Conservation (phyloP, 2,797 vertebrate genomes). For the Hemibagrus guttatus region DNA sequence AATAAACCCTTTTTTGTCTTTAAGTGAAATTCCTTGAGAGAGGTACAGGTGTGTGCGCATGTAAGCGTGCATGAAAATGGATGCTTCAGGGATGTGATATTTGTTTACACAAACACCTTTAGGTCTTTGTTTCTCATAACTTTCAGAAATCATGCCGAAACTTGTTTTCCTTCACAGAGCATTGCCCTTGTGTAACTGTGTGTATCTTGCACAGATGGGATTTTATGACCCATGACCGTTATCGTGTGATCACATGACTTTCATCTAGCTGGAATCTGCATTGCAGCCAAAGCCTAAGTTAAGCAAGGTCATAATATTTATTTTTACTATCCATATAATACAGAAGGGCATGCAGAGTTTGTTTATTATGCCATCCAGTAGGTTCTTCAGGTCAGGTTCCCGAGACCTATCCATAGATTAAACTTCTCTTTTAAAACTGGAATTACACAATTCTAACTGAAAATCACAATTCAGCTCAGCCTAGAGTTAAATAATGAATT, state of each 20-base stretch:
- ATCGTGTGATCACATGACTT: slow-evolving; percentile 13
- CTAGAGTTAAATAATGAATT: neutral
- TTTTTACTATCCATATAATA: neutral
- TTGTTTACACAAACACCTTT: slow-evolving; percentile 32
- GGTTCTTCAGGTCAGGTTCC: neutral
- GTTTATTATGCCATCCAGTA: neutral
- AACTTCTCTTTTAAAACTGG: neutral
- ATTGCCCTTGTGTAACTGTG: slow-evolving; percentile 23
- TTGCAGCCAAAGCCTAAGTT: neutral
- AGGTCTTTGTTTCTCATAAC: slow-evolving; percentile 14
- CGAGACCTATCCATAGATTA: neutral
- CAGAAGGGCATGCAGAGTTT: neutral
- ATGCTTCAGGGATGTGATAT: slow-evolving; percentile 15
- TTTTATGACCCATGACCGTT: slow-evolving; percentile 31
- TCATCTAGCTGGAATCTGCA: slow-evolving; percentile 9
- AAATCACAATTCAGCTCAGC: neutral
- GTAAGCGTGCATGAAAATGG: neutral
- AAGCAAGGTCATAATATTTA: neutral
- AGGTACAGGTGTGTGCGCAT: neutral
- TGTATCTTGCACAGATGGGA: slow-evolving; percentile 1
- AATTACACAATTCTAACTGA: neutral
- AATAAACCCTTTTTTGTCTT: neutral
- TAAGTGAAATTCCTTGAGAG: neutral
- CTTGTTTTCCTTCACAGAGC: slow-evolving; percentile 7
- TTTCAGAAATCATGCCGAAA: neutral